A percentile compares a stretch with the other conserved stretches of the same genome.
These are phyloP conservation scores for Pseudochirops cupreus DNA, from an alignment of 2,797 vertebrate genomes.

Conservation along the genomic window DNA sequence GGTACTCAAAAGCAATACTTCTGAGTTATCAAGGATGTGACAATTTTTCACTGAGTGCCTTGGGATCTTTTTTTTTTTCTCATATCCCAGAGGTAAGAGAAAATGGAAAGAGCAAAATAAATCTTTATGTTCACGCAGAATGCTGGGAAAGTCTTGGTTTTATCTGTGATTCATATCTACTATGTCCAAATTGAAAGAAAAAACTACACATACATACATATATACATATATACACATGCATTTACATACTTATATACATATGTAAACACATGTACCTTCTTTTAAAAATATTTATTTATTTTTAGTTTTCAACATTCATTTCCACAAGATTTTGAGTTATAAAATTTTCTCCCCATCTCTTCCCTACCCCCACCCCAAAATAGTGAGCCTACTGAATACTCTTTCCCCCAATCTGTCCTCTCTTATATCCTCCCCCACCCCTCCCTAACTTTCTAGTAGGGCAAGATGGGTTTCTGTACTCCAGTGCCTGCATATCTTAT, in stretches of 20 bases:
- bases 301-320: no score
- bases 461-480: no score
- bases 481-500: no score
- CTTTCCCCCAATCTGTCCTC: no score
- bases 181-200: conserved; percentile 3
- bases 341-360: no score
- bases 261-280: accelerated
- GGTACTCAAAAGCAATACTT: neutral
- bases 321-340: no score
- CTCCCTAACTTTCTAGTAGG: no score
- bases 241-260: no score
- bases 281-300: no score
- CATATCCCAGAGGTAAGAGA: neutral
- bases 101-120: conserved; percentile 25
- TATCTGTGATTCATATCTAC: neutral
- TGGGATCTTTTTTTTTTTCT: neutral
- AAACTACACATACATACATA: neutral
- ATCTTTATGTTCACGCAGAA: neutral
- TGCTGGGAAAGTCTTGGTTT: neutral
- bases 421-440: no score
- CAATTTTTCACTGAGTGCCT: conserved; percentile 27
- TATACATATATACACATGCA: neutral
- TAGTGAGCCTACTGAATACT: no score
- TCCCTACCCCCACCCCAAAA: no score
- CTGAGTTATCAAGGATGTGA: neutral